Conservation (phyloP, 2,888 invertebrate genomes). For the Steinernema carpocapsae region DNA sequence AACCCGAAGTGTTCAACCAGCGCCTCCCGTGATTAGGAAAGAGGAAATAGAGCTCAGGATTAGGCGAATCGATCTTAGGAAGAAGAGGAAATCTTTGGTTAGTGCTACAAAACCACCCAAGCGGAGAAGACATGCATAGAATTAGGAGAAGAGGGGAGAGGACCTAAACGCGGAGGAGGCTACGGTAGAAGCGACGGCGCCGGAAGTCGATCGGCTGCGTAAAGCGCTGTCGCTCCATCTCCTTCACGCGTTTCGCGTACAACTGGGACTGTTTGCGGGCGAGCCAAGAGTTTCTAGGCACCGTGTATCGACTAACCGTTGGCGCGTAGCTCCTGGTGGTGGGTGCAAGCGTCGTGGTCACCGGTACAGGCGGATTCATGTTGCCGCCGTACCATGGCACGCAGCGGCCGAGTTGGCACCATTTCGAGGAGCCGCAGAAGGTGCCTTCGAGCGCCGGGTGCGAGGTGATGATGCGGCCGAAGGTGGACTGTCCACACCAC, state of each 20-base stretch:
- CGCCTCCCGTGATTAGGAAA: too few species aligned
- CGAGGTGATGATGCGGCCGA: constrained; percentile 68
- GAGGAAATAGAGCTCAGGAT: too few species aligned
- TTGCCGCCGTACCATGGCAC: constrained; percentile 62
- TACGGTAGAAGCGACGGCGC: constrained; percentile 13
- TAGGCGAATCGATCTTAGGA: too few species aligned
- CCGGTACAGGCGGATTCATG: constrained; percentile 40
- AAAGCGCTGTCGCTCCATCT: background rate
- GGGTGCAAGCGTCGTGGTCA: constrained; percentile 10
- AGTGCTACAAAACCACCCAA: constrained; percentile 22
- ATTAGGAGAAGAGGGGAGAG: background rate
- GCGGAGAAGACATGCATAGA: background rate
- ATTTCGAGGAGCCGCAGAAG: constrained; percentile 64
- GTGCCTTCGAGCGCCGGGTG: constrained; percentile 67
- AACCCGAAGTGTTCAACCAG: too few species aligned
- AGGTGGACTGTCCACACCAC: constrained; percentile 68
- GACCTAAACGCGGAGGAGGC: background rate
- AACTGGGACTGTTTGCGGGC: constrained; percentile 16
- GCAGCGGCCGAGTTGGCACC: constrained; percentile 68
- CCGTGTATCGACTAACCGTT: constrained; percentile 21
- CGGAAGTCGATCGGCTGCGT: constrained; percentile 25
- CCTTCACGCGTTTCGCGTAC: constrained; percentile 4
- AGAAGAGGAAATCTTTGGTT: too few species aligned
- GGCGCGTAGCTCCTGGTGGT: constrained; percentile 21
- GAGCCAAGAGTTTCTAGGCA: constrained; percentile 1